These are phyloP conservation scores for Gandaritis pyraliata DNA, from an alignment of 2,888 invertebrate genomes.

Conservation along the genomic window DNA sequence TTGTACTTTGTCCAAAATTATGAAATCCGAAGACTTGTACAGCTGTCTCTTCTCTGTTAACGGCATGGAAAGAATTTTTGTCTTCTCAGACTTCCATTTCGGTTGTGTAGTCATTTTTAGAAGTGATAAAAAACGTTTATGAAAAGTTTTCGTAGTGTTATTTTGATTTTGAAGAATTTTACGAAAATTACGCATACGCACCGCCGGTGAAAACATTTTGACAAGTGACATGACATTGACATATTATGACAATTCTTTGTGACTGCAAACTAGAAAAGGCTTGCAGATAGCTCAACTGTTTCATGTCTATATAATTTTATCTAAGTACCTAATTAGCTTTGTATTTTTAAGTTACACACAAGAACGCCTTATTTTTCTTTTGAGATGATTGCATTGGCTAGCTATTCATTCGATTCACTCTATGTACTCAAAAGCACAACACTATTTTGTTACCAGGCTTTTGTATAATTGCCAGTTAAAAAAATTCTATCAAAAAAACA, in stretches of 20 bases:
- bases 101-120: conserved; percentile 68
- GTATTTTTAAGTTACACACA: no score
- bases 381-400: no score
- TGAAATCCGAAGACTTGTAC: conserved; percentile 71
- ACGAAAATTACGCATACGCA: conserved; percentile 35
- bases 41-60: conserved; percentile 81
- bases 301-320: no score
- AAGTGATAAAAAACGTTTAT: conserved; percentile 47
- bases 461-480: no score
- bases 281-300: no score
- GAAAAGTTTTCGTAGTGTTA: conserved; percentile 14
- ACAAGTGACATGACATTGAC: conserved; percentile 3
- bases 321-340: no score
- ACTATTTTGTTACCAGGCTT: no score
- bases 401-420: no score
- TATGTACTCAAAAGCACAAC: no score
- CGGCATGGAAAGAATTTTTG: conserved; percentile 78
- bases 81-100: conserved; percentile 80
- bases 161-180: conserved; percentile 35
- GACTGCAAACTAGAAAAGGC: no score
- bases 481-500: no score
- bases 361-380: no score
- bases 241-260: neutral
- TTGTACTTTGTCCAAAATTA: conserved; percentile 74
- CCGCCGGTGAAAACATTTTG: conserved; percentile 45